A percentile compares a stretch with the other conserved stretches of the same genome.
Conservation (phyloP, 2,888 invertebrate genomes). For the Odontocolon sp. region DNA sequence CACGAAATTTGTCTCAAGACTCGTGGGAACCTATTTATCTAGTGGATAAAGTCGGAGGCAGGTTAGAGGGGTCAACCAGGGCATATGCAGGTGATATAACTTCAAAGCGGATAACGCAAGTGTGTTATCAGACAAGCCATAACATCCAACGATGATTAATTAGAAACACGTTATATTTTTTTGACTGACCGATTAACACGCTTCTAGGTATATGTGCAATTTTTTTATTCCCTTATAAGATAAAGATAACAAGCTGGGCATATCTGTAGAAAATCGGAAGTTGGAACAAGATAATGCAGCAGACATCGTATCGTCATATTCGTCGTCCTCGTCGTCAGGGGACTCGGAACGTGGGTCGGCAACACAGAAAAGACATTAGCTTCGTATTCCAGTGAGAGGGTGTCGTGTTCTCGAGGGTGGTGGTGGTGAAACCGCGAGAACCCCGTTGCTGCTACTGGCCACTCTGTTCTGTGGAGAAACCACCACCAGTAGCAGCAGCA, state of each 20-base stretch:
- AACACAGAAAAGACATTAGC: slow-evolving; percentile 81
- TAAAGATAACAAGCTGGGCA: too few relatives aligned
- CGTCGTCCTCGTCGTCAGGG: slow-evolving; percentile 69
- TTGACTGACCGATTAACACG: too few relatives aligned
- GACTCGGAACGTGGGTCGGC: slow-evolving; percentile 71
- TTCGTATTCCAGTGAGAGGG: slow-evolving; percentile 59
- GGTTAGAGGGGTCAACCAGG: slow-evolving; percentile 7
- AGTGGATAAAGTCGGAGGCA: slow-evolving; percentile 11
- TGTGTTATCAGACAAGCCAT: not conserved
- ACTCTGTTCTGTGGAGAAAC: slow-evolving; percentile 43
- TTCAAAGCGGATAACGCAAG: not conserved
- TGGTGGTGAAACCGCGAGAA: slow-evolving; percentile 71
- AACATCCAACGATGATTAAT: too few relatives aligned
- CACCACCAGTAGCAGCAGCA: not conserved
- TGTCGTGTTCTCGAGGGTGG: slow-evolving; percentile 63
- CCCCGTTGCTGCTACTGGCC: slow-evolving; percentile 63
- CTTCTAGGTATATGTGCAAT: too few relatives aligned
- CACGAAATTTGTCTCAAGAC: slow-evolving; percentile 50
- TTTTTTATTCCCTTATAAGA: too few relatives aligned
- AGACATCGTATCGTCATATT: slow-evolving; percentile 61
- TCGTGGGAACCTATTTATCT: slow-evolving; percentile 7
- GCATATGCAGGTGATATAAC: not conserved
- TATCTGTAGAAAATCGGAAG: slow-evolving; percentile 64
- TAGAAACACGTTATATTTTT: too few relatives aligned
- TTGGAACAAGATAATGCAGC: slow-evolving; percentile 76